Conservation (phyloP, 2,797 vertebrate genomes). For the Picus viridis region DNA sequence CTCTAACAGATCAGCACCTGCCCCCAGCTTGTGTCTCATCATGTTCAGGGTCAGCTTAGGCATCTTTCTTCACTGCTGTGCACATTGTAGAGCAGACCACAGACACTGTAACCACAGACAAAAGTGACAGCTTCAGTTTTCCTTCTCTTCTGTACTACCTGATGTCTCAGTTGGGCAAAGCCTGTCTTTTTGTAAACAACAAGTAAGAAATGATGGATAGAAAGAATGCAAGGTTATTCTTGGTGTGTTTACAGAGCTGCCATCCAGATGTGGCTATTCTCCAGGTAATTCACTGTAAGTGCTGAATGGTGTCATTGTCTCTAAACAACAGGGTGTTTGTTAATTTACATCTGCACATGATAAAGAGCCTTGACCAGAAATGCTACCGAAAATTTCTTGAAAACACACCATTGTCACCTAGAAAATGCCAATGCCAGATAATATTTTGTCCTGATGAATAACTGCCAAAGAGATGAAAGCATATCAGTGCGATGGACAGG, state of each 20-base stretch:
- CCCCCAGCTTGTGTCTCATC: not conserved
- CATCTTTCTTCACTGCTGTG: not conserved
- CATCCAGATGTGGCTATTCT: not conserved
- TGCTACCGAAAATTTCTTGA: not conserved
- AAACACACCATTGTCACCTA: not conserved
- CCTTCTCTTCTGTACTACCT: not conserved
- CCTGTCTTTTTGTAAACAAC: not conserved
- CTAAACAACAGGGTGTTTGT: not conserved
- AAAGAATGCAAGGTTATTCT: not conserved
- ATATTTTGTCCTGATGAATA: not conserved
- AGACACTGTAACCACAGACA: not conserved
- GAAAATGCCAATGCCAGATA: not conserved
- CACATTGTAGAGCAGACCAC: not conserved
- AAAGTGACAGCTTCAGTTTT: not conserved
- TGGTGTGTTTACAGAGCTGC: not conserved
- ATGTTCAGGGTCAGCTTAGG: not conserved
- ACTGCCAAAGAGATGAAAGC: not conserved
- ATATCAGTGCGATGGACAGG: not conserved
- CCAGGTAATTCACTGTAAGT: not conserved
- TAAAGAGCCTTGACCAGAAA: not conserved
- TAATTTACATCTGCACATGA: not conserved
- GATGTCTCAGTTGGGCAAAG: not conserved
- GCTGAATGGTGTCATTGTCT: accelerated
- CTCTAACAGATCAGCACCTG: too few relatives aligned
- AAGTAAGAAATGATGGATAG: not conserved